Base-by-base conservation (phyloP, 2,113 vertebrate species). In the Zosterops borbonicus region DNA sequence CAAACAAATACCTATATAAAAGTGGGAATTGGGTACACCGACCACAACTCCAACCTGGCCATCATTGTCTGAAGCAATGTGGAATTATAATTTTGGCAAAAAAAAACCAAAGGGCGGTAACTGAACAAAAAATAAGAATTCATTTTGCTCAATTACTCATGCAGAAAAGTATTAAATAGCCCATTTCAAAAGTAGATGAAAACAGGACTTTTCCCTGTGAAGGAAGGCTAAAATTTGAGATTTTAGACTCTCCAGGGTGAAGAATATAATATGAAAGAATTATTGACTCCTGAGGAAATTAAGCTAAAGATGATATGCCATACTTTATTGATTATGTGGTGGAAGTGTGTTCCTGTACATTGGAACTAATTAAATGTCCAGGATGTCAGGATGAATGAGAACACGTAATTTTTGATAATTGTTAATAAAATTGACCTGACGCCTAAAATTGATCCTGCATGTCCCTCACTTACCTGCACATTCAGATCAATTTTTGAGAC, bases 41-140 rank as follows among this genome's bases (percentile, higher is more conserved):
- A 6, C 28, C 13, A 27, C 6, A 49, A 56, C 25, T 39, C 27
- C 21, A 81, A 50, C 6, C 9, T 17, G 15, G 42, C 0, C 2
- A 41, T 39, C 22, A 35, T 39, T 83, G 14, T 77, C 52, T 74
- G 18, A 77, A 77, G 20, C 22, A 64, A 42, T 14, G 5, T 56
- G 11, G 14, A 65, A 52, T 65, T 10, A 62, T 3, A 62, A 35
- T 69, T 74, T 84, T 39, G 2, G 2, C 22, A 73, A n/a, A 31
- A n/a, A 39, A 55, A 79, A 8, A 23, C 25, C 1, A 42, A 84
- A 73, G 1, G 4, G 33, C 5, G 0, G 1, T 23, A 13, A 44
- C 44, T 53, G 11, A 52, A 60, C 1, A 2, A 73, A 82, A 80
- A 59, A 5, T 15, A 31, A 13, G 1, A 39, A 42, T 39, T 37